A percentile compares a stretch with the other conserved stretches of the same genome.
Conservation (phyloP, 2,888 invertebrate species). For the Hyposoter didymator region DNA sequence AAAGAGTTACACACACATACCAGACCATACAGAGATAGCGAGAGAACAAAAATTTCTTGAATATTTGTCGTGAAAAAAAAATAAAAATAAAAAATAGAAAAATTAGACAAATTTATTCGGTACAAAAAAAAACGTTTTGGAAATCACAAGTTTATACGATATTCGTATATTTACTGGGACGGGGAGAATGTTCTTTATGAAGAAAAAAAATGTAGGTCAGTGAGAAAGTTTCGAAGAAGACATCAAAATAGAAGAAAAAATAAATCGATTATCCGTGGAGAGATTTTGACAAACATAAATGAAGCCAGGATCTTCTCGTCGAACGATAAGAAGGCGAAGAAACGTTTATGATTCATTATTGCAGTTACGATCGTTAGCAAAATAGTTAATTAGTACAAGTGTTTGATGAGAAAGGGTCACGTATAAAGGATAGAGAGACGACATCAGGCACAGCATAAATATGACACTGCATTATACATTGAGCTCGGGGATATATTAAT, state of each 20-base stretch:
- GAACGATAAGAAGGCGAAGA: not conserved
- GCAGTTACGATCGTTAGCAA: constrained; percentile 19
- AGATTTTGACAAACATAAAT: not conserved
- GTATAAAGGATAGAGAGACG: constrained; percentile 66
- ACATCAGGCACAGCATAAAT: constrained; percentile 72
- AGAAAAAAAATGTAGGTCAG: constrained; percentile 14
- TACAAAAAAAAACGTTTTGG: not conserved
- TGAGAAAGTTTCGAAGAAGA: not conserved
- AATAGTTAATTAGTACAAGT: constrained; percentile 28
- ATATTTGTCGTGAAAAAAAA: constrained; percentile 58
- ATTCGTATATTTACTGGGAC: constrained; percentile 30
- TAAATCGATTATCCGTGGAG: not conserved
- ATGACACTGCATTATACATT: constrained; percentile 71
- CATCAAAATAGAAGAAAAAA: not conserved
- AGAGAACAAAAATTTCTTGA: constrained; percentile 74
- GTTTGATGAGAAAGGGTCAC: constrained; percentile 44
- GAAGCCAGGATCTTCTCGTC: constrained; percentile 1
- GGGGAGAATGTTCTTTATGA: not conserved
- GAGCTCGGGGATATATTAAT: constrained; percentile 62
- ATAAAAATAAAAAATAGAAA: constrained; percentile 60
- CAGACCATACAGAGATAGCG: constrained; percentile 78
- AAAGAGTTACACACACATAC: constrained; percentile 83
- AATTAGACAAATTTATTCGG: not conserved
- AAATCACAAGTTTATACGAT: not conserved
- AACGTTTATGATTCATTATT: not conserved